These are phyloP conservation scores for Hoplostethus mediterraneus DNA, from an alignment of 2,797 vertebrate species.

Conservation along the genomic window DNA sequence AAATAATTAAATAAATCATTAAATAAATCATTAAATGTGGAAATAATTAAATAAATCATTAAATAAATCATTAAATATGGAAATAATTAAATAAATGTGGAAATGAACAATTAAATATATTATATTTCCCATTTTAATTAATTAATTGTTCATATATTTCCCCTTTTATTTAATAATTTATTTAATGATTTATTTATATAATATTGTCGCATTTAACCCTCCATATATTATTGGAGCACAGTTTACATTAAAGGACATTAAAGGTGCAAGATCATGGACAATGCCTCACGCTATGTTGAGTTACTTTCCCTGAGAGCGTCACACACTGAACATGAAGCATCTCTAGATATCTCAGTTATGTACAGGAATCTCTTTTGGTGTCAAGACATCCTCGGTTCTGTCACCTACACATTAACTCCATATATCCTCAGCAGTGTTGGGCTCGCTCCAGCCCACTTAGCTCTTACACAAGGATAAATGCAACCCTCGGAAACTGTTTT, in stretches of 20 bases:
- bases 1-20: too few species aligned
- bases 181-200: too few species aligned
- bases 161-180: too few species aligned
- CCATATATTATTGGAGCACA: not conserved
- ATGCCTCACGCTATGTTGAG: not conserved
- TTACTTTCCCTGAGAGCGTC: not conserved
- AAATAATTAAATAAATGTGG: too few species aligned
- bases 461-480: constrained; percentile 65
- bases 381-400: constrained; percentile 28
- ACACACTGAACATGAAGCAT: not conserved
- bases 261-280: constrained; percentile 26
- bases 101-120: too few species aligned
- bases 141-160: too few species aligned
- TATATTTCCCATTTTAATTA: too few species aligned
- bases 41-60: too few species aligned
- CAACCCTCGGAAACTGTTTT: constrained; percentile 65
- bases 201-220: too few species aligned
- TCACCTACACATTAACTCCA: constrained; percentile 51
- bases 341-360: not conserved
- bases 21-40: too few species aligned
- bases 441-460: constrained; percentile 48
- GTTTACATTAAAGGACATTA: constrained; percentile 31
- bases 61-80: too few species aligned
- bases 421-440: constrained; percentile 47
- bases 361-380: constrained; percentile 21